These are phyloP conservation scores for Macquaria ambigua DNA, from an alignment of 2,113 vertebrate species.

Conservation along the genomic window DNA sequence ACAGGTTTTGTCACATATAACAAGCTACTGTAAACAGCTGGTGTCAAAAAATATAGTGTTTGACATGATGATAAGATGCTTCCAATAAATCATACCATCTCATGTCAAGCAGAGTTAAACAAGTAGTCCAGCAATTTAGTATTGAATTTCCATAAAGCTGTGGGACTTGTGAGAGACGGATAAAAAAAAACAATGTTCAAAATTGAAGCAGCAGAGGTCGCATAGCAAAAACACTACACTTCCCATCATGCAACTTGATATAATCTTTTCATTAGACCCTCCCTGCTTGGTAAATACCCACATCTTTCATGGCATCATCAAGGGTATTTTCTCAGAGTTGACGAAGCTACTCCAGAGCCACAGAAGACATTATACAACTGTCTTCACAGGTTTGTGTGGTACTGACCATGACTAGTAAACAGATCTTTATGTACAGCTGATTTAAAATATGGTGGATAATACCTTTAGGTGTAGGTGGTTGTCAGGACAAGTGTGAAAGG, in stretches of 20 bases:
- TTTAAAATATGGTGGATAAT: neutral
- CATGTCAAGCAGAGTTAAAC: slow-evolving; percentile 5
- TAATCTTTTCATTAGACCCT: neutral
- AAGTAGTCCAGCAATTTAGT: neutral
- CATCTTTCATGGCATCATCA: slow-evolving; percentile 1
- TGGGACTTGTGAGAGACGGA: neutral
- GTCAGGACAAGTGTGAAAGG: slow-evolving; percentile 23
- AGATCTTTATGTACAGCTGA: neutral
- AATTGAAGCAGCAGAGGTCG: neutral
- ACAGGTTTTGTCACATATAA: slow-evolving; percentile 22
- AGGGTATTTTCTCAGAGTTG: neutral
- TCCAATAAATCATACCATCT: slow-evolving; percentile 3
- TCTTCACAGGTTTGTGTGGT: neutral
- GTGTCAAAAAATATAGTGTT: slow-evolving; percentile 3
- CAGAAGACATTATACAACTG: neutral
- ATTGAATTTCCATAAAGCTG: neutral
- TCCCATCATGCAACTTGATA: neutral
- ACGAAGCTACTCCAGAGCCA: neutral
- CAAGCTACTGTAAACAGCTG: neutral
- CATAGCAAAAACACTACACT: neutral
- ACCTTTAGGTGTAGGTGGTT: neutral
- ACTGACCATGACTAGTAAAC: neutral
- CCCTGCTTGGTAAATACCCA: neutral
- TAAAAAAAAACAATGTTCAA: neutral
- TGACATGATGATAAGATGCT: neutral